phyloP scores from a whole-genome alignment of 2,797 vertebrate species.

The Etheostoma perlongum region DNA sequence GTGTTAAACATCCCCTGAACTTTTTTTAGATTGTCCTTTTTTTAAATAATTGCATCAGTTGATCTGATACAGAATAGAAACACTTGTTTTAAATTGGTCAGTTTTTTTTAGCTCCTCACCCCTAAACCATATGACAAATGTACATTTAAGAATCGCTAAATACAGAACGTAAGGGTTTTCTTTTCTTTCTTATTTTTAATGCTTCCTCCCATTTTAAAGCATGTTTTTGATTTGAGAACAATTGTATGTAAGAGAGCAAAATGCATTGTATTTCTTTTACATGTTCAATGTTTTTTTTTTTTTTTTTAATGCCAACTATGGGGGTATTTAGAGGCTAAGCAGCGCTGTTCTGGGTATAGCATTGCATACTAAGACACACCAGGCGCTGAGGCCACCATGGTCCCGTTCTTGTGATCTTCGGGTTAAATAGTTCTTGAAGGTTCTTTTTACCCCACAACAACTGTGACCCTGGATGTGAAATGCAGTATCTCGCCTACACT shows the following conservation, averaged over 20 bases:
- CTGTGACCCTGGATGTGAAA: slow-evolving; percentile 32
- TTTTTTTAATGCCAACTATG: slow-evolving; percentile 61
- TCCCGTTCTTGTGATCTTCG: slow-evolving; percentile 14
- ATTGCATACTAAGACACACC: slow-evolving; percentile 28
- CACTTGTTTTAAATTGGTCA: slow-evolving; percentile 27
- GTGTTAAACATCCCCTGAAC: slow-evolving; percentile 40
- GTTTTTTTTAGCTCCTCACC: slow-evolving; percentile 40
- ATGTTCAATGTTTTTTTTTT: slow-evolving; percentile 13
- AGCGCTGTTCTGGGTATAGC: slow-evolving; percentile 42
- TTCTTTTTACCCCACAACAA: slow-evolving; percentile 20
- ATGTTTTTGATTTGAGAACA: slow-evolving; percentile 41
- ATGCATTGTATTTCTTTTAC: slow-evolving; percentile 39
- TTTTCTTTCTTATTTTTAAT: slow-evolving; percentile 43
- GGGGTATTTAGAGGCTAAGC: slow-evolving; percentile 52
- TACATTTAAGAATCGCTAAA: slow-evolving; percentile 53
- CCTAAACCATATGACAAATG: slow-evolving; percentile 18
- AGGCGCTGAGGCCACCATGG: slow-evolving; percentile 11
- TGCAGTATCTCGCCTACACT: slow-evolving; percentile 51
- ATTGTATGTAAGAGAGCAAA: slow-evolving; percentile 60
- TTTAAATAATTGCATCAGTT: slow-evolving; percentile 84
- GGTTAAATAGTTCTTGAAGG: slow-evolving; percentile 14
- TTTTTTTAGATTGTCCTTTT: slow-evolving; percentile 49
- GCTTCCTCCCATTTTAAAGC: slow-evolving; percentile 64
- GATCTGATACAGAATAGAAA: slow-evolving; percentile 80
- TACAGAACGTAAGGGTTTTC: slow-evolving; percentile 25